Evolutionary conservation across 2,888 invertebrate species (phyloP).

Genomic region (Drosophila leonis): DNA sequence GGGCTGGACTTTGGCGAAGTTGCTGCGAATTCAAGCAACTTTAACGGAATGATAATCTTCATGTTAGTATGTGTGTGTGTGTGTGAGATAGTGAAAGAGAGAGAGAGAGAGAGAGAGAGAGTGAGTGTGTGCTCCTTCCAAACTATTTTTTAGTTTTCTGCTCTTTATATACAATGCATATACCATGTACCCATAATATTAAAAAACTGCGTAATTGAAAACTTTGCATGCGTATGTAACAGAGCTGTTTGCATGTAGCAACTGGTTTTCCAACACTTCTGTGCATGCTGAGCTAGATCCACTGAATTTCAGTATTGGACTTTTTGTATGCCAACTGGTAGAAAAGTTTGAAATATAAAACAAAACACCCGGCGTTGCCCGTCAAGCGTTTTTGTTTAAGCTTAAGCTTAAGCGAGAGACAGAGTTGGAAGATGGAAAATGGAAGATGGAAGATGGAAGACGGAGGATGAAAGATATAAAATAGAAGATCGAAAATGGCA

Average conservation of each 20-base stretch:
- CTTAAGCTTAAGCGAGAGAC: background rate
- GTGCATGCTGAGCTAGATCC: background rate
- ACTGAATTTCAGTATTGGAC: background rate
- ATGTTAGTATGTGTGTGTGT: background rate
- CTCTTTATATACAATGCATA: constrained; percentile 2
- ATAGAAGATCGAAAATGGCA: background rate
- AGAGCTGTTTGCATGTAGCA: background rate
- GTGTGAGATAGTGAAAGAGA: background rate
- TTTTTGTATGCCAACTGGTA: background rate
- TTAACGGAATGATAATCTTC: constrained; percentile 12
- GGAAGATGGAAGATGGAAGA: background rate
- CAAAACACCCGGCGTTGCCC: background rate
- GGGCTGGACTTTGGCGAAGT: constrained; percentile 4
- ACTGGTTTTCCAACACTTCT: background rate
- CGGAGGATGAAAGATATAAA: background rate
- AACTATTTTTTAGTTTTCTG: background rate
- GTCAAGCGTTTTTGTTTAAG: background rate
- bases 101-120: background rate
- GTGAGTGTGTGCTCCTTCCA: background rate
- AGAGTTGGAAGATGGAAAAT: background rate
- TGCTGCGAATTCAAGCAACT: constrained; percentile 8
- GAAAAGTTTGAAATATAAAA: constrained; percentile 2
- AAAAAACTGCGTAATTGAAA: constrained; percentile 10
- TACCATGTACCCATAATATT: constrained; percentile 10
- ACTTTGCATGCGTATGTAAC: constrained; percentile 15